Evolutionary conservation across 2,888 invertebrate species (phyloP).

Genomic region (Thymelicus acteon): DNA sequence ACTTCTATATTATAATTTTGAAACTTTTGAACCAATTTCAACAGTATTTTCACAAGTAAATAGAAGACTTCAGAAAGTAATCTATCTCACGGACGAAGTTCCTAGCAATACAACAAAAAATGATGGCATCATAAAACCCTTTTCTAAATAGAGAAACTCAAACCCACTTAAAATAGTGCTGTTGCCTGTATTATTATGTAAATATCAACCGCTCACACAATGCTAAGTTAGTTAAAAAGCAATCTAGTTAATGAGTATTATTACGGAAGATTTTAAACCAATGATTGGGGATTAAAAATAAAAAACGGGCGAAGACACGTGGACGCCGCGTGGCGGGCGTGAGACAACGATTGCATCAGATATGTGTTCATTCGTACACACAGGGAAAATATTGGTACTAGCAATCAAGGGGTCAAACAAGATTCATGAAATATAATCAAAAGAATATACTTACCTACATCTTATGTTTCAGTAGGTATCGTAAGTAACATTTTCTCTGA

Average conservation of each 20-base stretch:
- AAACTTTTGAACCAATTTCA: too few species aligned
- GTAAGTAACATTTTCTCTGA: too few species aligned
- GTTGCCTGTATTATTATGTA: conserved; percentile 1
- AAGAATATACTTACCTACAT: too few species aligned
- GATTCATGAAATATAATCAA: too few species aligned
- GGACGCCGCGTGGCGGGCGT: conserved; percentile 44
- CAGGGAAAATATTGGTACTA: not conserved
- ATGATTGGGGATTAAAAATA: conserved; percentile 36
- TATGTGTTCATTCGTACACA: conserved; percentile 35
- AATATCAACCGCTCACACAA: conserved; percentile 14
- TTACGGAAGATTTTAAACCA: conserved; percentile 31
- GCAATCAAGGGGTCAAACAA: not conserved
- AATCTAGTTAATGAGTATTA: conserved; percentile 35
- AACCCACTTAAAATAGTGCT: not conserved
- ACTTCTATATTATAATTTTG: too few species aligned
- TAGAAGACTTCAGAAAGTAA: too few species aligned
- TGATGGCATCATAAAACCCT: not conserved
- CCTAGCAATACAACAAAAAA: too few species aligned
- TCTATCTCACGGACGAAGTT: too few species aligned
- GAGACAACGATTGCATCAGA: conserved; percentile 60
- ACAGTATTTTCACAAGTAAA: too few species aligned
- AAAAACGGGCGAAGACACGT: conserved; percentile 41
- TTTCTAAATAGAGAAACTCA: not conserved
- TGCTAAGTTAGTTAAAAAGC: conserved; percentile 36
- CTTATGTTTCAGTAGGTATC: too few species aligned